Percentiles rank a stretch among this genome's conserved stretches.
These are phyloP conservation scores for Phainopepla nitens DNA, from an alignment of 2,113 vertebrate species.

Conservation along the genomic window DNA sequence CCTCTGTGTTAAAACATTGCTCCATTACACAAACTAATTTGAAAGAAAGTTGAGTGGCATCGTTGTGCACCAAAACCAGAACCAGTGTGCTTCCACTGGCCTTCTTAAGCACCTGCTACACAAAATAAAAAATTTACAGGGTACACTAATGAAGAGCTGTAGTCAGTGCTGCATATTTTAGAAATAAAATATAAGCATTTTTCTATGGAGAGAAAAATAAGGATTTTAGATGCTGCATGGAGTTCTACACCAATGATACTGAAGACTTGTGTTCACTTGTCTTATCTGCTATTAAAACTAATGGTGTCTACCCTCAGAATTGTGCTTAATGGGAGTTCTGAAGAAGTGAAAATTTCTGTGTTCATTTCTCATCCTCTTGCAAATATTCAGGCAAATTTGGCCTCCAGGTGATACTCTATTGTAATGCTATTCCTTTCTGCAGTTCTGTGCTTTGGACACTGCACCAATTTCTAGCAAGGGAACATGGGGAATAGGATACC, in stretches of 20 bases:
- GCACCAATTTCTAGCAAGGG: not conserved
- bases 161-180: not conserved
- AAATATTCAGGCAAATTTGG: not conserved
- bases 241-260: not conserved
- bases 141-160: not conserved
- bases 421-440: not conserved
- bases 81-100: not conserved
- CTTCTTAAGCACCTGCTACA: not conserved
- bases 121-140: not conserved
- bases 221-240: not conserved
- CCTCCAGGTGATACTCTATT: not conserved
- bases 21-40: not conserved
- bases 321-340: not conserved
- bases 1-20: not conserved
- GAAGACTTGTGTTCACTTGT: not conserved
- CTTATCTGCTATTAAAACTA: not conserved
- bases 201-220: not conserved
- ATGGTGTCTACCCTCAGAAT: not conserved
- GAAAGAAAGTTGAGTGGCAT: not conserved
- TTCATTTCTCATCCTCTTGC: not conserved
- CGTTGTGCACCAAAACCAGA: fast-evolving
- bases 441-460: not conserved
- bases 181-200: not conserved
- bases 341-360: not conserved
- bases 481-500: not conserved